Conservation (phyloP, 1,140 invertebrate species). For the Ips nitidus region DNA sequence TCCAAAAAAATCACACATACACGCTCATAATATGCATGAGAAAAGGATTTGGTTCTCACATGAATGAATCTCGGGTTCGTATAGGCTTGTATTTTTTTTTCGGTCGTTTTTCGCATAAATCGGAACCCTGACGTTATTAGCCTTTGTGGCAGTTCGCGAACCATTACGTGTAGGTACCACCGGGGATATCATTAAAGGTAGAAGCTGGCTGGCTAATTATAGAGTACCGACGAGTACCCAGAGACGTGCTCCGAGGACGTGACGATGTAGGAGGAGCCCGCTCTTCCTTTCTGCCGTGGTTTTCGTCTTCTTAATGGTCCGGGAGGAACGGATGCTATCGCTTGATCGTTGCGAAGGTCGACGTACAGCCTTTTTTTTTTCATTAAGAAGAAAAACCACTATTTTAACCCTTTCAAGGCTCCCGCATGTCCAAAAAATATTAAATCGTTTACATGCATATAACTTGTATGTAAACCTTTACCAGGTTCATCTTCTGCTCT, state of each 20-base stretch:
- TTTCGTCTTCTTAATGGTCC: conserved; percentile 23
- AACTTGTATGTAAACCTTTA: too few relatives aligned
- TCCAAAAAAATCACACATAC: conserved; percentile 4
- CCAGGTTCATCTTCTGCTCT: too few relatives aligned
- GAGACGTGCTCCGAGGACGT: conserved; percentile 42
- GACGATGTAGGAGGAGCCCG: conserved; percentile 40
- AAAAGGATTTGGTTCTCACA: conserved; percentile 27
- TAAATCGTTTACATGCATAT: too few relatives aligned
- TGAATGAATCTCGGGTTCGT: conserved; percentile 20
- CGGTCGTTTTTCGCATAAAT: conserved; percentile 10
- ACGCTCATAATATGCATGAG: not conserved
- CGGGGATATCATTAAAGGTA: conserved; percentile 40
- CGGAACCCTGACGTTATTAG: conserved; percentile 30
- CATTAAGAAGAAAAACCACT: too few relatives aligned
- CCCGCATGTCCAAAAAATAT: too few relatives aligned
- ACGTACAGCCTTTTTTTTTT: conserved; percentile 2
- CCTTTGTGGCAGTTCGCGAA: conserved; percentile 40
- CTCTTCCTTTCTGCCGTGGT: conserved; percentile 18
- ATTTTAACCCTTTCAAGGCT: too few relatives aligned
- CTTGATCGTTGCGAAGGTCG: conserved; percentile 7
- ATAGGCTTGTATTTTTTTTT: conserved; percentile 8
- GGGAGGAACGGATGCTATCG: conserved; percentile 19
- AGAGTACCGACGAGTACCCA: conserved; percentile 37
- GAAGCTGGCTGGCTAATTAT: conserved; percentile 40
- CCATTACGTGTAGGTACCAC: conserved; percentile 32